A percentile compares a stretch with the other conserved stretches of the same genome.
Evolutionary conservation across 1,140 invertebrate genomes (phyloP).

Genomic region (Lucilia sericata): DNA sequence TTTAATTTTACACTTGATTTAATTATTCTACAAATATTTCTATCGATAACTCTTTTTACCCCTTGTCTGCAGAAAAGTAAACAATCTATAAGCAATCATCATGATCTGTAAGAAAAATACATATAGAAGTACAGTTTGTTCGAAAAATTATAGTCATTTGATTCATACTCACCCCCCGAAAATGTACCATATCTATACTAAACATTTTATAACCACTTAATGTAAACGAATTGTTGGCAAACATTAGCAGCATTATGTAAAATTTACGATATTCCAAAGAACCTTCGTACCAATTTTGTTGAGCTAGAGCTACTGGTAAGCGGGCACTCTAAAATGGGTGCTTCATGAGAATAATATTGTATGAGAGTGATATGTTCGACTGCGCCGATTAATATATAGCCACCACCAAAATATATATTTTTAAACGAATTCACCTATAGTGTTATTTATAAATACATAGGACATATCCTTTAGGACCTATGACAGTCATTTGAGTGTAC

Average conservation of each 20-base stretch:
- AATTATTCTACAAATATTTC: neutral
- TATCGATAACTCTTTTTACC: neutral
- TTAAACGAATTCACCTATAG: too few relatives aligned
- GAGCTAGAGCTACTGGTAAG: slow-evolving; percentile 7
- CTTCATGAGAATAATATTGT: neutral
- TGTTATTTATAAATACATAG: too few relatives aligned
- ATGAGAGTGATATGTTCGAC: neutral
- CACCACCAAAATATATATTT: too few relatives aligned
- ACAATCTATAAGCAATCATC: slow-evolving; percentile 40
- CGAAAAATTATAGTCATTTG: neutral
- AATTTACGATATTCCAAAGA: slow-evolving; percentile 24
- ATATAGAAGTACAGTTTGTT: neutral
- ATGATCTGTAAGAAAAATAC: slow-evolving; percentile 15
- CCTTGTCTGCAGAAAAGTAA: slow-evolving; percentile 37
- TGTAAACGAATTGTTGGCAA: neutral
- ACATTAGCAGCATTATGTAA: neutral
- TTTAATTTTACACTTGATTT: too few relatives aligned
- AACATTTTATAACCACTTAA: slow-evolving; percentile 33
- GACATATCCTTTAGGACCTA: too few relatives aligned
- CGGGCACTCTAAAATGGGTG: neutral
- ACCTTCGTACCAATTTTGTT: slow-evolving; percentile 42
- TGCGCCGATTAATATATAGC: neutral
- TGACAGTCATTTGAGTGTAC: too few relatives aligned
- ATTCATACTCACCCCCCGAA: slow-evolving; percentile 14
- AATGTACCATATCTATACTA: slow-evolving; percentile 43